Percentiles rank a stretch among this genome's conserved stretches.
Evolutionary conservation across 2,797 vertebrate species (phyloP).

Genomic region (Enteromius mattozi): DNA sequence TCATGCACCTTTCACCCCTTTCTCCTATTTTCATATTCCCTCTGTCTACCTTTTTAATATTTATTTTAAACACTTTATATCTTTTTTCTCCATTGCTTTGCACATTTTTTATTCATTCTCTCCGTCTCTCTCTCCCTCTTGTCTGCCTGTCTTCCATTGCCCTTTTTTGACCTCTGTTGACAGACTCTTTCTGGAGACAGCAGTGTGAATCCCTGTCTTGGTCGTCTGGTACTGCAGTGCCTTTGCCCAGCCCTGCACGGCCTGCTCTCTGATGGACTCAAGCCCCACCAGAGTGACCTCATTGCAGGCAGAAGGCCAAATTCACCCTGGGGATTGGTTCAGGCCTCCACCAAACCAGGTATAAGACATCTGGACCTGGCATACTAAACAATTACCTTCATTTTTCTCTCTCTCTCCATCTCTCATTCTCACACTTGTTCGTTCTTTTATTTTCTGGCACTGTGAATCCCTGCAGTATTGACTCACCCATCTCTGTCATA

Average conservation of each 20-base stretch:
- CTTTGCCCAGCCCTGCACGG: slow-evolving; percentile 89
- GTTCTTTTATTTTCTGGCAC: slow-evolving; percentile 21
- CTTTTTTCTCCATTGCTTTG: slow-evolving; percentile 33
- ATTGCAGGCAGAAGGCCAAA: slow-evolving; percentile 91
- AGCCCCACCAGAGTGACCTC: slow-evolving; percentile 93
- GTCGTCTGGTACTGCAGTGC: slow-evolving; percentile 88
- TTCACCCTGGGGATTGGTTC: slow-evolving; percentile 91
- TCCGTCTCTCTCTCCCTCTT: slow-evolving; percentile 1
- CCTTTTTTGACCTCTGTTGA: slow-evolving; percentile 21
- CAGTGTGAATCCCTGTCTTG: slow-evolving; percentile 89
- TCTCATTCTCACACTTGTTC: slow-evolving; percentile 39
- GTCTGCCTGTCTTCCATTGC: slow-evolving; percentile 34
- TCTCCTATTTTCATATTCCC: slow-evolving; percentile 44
- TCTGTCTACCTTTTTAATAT: slow-evolving; percentile 12
- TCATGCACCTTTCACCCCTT: slow-evolving; percentile 39
- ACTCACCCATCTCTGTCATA: slow-evolving; percentile 58
- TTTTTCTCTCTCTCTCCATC: slow-evolving; percentile 25
- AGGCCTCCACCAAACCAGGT: slow-evolving; percentile 90
- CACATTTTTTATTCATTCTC: background rate
- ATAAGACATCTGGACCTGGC: slow-evolving; percentile 36
- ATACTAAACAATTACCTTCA: background rate
- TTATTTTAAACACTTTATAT: background rate
- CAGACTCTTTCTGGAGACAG: slow-evolving; percentile 95
- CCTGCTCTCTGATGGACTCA: slow-evolving; percentile 90
- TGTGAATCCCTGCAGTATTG: slow-evolving; percentile 51